Base-by-base conservation (phyloP, 1,140 invertebrate genomes). In the Cardiocondyla obscurior region DNA sequence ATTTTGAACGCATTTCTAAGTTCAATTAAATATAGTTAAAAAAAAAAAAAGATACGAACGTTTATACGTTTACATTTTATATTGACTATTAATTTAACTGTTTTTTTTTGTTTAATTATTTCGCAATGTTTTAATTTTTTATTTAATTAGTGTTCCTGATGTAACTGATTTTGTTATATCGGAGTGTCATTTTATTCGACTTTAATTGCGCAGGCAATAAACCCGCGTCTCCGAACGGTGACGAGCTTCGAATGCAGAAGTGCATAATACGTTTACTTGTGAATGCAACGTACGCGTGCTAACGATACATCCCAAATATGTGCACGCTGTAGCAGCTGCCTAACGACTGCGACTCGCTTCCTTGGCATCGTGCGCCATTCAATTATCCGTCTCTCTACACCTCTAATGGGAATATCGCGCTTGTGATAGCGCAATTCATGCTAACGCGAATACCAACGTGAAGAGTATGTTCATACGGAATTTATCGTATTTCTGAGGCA, bases 311-410 rank as follows among this genome's bases (percentile, higher is more conserved):
- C 76, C 69, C 57, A 42, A 51, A 74, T 53, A 70, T 49, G 74
- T 44, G 44, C 85, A 81, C 60, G 74, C 12, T 69, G 62, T 69
- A 83, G 76, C 57, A 72, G 58, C 77, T 70, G 60, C 62, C 76
- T 86, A 87, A 87, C 85, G 81, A 74, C 28, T 67, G 69, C 69
- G 74, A 74, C 74, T 64, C 57, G 67, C 67, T 62, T 69, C 53
- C 55, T 81, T 79, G 42, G 67, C 74, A 81, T 82, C 53, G 83
- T 67, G 57, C 74, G 74, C 74, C 62, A 67, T 87, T 86, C 85
- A 87, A 87, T 87, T 87, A 87, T 87, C 81, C 33, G 79, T 49
- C 76, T 53, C 57, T 65, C 60, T n/a, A 19, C 46, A 51, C 30
- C 64, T 62, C 39, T 57, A 74, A 69, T 53, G 58, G 73, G 65